Evolutionary conservation across 1,140 invertebrate genomes (phyloP).

Genomic region (Drosophila ogumai): DNA sequence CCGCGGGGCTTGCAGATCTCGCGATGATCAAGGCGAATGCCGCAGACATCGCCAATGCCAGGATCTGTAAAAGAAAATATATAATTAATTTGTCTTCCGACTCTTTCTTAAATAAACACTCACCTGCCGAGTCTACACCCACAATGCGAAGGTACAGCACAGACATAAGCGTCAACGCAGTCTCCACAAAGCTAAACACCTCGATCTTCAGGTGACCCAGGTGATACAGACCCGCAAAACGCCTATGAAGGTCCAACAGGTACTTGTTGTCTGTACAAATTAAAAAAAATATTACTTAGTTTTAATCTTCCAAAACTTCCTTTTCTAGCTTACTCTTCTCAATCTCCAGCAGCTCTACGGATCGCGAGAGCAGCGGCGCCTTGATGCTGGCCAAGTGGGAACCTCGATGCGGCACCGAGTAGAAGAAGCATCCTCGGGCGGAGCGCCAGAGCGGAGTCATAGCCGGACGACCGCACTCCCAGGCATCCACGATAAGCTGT

Average conservation of each 20-base stretch:
- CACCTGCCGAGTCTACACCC: slow-evolving; percentile 89
- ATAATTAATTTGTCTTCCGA: too few relatives aligned
- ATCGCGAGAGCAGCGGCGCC: slow-evolving; percentile 87
- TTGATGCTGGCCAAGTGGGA: slow-evolving; percentile 89
- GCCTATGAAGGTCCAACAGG: slow-evolving; percentile 87
- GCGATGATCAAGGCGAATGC: slow-evolving; percentile 89
- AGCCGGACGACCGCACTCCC: slow-evolving; percentile 81
- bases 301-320: neutral
- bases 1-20: slow-evolving; percentile 90
- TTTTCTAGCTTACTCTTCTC: slow-evolving; percentile 86
- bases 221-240: slow-evolving; percentile 86
- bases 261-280: slow-evolving; percentile 87
- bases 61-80: slow-evolving; percentile 86
- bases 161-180: slow-evolving; percentile 88
- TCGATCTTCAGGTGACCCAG: slow-evolving; percentile 85
- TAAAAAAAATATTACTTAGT: neutral
- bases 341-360: slow-evolving; percentile 87
- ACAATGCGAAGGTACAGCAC: slow-evolving; percentile 89
- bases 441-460: slow-evolving; percentile 85
- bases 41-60: slow-evolving; percentile 88
- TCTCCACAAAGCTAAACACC: slow-evolving; percentile 89
- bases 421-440: slow-evolving; percentile 89
- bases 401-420: slow-evolving; percentile 90
- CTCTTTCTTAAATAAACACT: slow-evolving; percentile 9
- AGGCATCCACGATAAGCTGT: slow-evolving; percentile 88